Evolutionary conservation across 2,888 invertebrate genomes (phyloP).

Genomic region (Exocentrus adspersus): DNA sequence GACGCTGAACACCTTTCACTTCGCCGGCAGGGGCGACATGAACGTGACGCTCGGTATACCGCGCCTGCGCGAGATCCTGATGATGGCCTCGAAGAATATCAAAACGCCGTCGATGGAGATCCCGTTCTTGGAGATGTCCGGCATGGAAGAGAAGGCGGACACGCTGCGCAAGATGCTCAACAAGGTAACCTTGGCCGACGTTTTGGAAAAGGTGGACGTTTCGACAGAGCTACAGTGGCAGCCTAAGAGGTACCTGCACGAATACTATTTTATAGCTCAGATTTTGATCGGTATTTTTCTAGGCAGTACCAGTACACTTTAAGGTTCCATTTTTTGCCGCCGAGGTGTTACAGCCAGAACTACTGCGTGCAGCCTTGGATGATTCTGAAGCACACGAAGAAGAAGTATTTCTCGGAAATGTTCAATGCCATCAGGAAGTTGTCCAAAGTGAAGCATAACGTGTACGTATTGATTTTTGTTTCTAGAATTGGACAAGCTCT

Average conservation of each 20-base stretch:
- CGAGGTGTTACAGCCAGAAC: constrained; percentile 77
- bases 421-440: constrained; percentile 71
- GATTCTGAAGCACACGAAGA: constrained; percentile 80
- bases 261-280: no score
- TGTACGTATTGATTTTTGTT: no score
- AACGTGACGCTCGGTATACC: constrained; percentile 99
- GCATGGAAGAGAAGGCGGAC: constrained; percentile 70
- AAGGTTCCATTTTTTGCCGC: constrained; percentile 78
- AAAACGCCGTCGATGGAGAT: constrained; percentile 98
- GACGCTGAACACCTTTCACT: constrained; percentile 99
- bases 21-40: constrained; percentile 99
- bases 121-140: constrained; percentile 72
- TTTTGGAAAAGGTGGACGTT: constrained; percentile 78
- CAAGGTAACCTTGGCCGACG: constrained; percentile 80
- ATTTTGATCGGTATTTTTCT: no score
- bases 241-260: constrained; percentile 63
- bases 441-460: constrained; percentile 66
- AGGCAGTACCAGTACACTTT: constrained; percentile 73
- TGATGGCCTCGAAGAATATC: constrained; percentile 93
- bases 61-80: constrained; percentile 93
- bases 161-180: constrained; percentile 78
- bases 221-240: constrained; percentile 66
- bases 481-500: no score
- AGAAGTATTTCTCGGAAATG: constrained; percentile 74
- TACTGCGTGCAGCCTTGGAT: constrained; percentile 76